Percentiles rank a stretch among this genome's conserved stretches.
phyloP scores from a whole-genome alignment of 2,113 vertebrate genomes.

The Morone saxatilis region DNA sequence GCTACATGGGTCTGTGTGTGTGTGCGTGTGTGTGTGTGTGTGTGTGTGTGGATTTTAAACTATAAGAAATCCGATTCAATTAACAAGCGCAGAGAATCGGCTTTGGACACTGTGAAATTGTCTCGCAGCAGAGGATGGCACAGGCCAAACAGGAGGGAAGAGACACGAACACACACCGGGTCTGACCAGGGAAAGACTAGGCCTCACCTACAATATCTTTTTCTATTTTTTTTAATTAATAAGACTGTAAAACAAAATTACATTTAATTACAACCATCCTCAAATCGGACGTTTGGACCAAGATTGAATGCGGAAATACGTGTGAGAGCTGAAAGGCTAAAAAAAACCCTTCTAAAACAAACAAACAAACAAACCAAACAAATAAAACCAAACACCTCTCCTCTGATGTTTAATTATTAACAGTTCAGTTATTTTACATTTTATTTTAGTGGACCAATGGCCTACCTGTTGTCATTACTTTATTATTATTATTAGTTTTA shows the following conservation, averaged over 20 bases:
- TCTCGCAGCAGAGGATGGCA: constrained; percentile 62
- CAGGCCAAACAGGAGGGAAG: constrained; percentile 29
- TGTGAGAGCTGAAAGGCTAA: not conserved
- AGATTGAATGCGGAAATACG: not conserved
- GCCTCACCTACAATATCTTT: too few relatives aligned
- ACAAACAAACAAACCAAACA: too few relatives aligned
- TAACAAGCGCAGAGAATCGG: constrained; percentile 87
- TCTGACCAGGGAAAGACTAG: too few relatives aligned
- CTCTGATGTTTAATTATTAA: not conserved
- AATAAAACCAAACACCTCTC: not conserved
- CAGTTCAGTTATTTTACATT: not conserved
- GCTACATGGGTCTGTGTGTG: constrained; percentile 74
- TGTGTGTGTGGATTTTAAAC: constrained; percentile 84
- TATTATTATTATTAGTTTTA: too few relatives aligned
- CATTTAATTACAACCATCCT: not conserved
- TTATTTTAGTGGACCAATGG: not conserved
- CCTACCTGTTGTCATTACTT: too few relatives aligned
- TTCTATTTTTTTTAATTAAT: not conserved
- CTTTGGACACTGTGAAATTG: constrained; percentile 84
- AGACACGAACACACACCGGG: not conserved
- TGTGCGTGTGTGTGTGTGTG: constrained; percentile 53
- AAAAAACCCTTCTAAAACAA: not conserved
- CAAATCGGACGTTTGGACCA: not conserved
- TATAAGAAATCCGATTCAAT: constrained; percentile 89
- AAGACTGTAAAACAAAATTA: not conserved